These are phyloP conservation scores for Idris sp. DNA, from an alignment of 1,140 invertebrate genomes.

Conservation along the genomic window DNA sequence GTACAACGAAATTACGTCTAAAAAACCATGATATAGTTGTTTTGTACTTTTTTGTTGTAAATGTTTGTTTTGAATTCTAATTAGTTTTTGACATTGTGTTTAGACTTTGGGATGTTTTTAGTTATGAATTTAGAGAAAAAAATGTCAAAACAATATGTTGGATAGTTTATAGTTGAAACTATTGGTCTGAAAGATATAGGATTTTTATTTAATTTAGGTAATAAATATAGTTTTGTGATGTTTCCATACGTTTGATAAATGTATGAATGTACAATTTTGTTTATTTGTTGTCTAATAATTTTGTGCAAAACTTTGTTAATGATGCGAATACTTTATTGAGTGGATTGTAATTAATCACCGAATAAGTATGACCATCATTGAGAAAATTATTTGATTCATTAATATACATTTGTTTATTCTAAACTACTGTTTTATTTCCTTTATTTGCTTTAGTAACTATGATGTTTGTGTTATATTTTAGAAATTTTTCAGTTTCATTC, in stretches of 20 bases:
- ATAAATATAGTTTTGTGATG: too few species aligned
- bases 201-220: too few species aligned
- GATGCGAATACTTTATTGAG: slow-evolving; percentile 5
- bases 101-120: too few species aligned
- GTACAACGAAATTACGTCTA: slow-evolving; percentile 3
- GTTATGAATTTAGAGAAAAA: too few species aligned
- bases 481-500: slow-evolving; percentile 18
- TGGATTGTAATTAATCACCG: not conserved
- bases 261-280: not conserved
- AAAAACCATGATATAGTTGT: not conserved
- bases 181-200: not conserved
- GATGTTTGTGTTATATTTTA: slow-evolving; percentile 8
- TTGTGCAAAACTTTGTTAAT: slow-evolving; percentile 10
- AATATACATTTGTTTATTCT: slow-evolving; percentile 1
- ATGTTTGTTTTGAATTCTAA: too few species aligned
- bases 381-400: slow-evolving; percentile 3
- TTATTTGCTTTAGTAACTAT: slow-evolving; percentile 18
- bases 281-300: not conserved
- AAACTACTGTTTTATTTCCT: slow-evolving; percentile 8
- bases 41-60: not conserved
- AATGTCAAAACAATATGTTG: too few species aligned
- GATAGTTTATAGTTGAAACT: slow-evolving; percentile 2
- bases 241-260: slow-evolving; percentile 13
- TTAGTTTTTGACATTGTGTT: too few species aligned
- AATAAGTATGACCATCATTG: slow-evolving; percentile 1